Base-by-base conservation (phyloP, 2,888 invertebrate genomes). In the Lochmaea capreae region DNA sequence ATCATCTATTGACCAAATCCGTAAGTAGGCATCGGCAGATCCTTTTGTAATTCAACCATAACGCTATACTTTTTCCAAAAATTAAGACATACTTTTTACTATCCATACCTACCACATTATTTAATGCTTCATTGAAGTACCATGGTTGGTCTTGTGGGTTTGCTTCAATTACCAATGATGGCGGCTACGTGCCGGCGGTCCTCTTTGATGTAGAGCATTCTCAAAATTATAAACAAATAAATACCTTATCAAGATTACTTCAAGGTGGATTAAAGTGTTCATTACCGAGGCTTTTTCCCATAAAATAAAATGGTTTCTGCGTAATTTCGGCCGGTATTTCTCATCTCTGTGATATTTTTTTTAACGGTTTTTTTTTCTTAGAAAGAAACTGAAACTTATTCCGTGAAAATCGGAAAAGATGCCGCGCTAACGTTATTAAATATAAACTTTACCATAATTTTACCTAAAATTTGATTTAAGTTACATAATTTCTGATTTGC, bases 221-320 rank as follows among this genome's bases (percentile, higher is more conserved):
- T 67, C 46, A 68, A 68, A 68, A 68, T 59, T 68, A 68, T 62
- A 61, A 61, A 62, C 52, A 68, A 62, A 62, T 62, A 68, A 62
- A 62, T 52, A 68, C 49, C 61, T 33, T 58, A 68, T 62, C 68
- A 61, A 61, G 49, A 49, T 68, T 16, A 62, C 68, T 67, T 67
- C 67, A 59, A 67, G 67, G 61, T 62, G 68, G 61, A 68, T 68
- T 68, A 68, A 68, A 52, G 16, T 49, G 49, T 67, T 43, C 67
- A 12, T 43, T 42, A 57, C 58, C 42, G 49, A 43, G 43, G 33
- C 26, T 62, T 68, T 68, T 62, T 68, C 61, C 49, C 68, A 68
- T 49, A 68, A 66, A 61, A 59, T 46, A 33, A 68, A 61, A 59
- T 67, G 58, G 49, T 67, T 67, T 59, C 66, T 26, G 39, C 58